Percentiles rank a stretch among this genome's conserved stretches.
phyloP scores from a whole-genome alignment of 2,888 invertebrate genomes.

The Tipula helvola region DNA sequence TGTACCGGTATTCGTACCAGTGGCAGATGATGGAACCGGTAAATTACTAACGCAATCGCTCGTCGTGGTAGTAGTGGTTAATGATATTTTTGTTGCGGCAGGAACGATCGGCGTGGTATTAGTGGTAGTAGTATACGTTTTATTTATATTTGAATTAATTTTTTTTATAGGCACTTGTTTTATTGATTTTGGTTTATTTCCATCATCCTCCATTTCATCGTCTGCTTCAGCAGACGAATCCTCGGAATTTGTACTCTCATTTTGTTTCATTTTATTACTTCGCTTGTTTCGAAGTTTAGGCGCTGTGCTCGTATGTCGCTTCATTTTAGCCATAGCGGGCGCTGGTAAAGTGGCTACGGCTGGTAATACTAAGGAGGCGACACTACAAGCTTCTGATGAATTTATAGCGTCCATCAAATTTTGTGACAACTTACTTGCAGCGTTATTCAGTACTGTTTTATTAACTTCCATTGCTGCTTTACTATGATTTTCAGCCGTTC shows the following conservation, averaged over 20 bases:
- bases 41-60: neutral
- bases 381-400: neutral
- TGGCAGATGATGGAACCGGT: neutral
- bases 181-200: neutral
- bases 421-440: neutral
- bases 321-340: neutral
- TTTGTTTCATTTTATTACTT: constrained; percentile 19
- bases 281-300: constrained; percentile 28
- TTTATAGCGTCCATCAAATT: neutral
- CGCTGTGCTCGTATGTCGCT: constrained; percentile 20
- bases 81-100: neutral
- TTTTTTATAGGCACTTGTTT: constrained; percentile 8
- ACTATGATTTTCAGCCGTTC: neutral
- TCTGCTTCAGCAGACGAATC: constrained; percentile 54
- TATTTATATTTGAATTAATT: constrained; percentile 7
- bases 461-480: neutral
- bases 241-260: constrained; percentile 36
- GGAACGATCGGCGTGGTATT: neutral
- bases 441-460: neutral
- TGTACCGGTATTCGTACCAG: neutral
- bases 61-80: neutral
- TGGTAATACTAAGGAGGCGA: neutral
- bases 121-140: neutral
- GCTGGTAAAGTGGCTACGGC: neutral
- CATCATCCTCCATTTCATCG: constrained; percentile 45